Percentiles rank a stretch among this genome's conserved stretches.
These are phyloP conservation scores for Pangasius macronema DNA, from an alignment of 2,797 vertebrate genomes.

Conservation along the genomic window DNA sequence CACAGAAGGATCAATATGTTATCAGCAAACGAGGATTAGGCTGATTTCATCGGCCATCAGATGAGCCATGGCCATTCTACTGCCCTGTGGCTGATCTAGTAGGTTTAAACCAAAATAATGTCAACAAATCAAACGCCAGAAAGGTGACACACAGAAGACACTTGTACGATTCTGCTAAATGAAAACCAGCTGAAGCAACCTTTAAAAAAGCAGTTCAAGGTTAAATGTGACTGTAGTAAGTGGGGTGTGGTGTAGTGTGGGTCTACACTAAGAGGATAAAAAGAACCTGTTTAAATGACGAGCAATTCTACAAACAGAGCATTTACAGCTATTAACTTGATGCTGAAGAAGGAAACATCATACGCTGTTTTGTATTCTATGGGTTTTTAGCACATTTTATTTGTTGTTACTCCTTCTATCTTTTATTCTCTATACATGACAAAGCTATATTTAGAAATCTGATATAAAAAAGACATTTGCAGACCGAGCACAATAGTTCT, in stretches of 20 bases:
- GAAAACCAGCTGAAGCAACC: background rate
- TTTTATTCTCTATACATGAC: background rate
- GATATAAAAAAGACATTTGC: background rate
- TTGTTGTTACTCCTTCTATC: background rate
- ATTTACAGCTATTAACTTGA: background rate
- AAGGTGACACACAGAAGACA: background rate
- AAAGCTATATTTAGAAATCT: background rate
- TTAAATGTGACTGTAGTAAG: background rate
- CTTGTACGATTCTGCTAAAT: background rate
- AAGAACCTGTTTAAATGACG: background rate
- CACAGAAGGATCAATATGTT: conserved; percentile 43
- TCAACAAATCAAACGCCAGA: background rate
- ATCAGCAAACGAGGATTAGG: conserved; percentile 25
- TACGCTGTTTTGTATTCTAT: background rate
- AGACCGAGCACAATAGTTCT: background rate
- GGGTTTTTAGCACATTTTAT: background rate
- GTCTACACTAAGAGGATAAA: background rate
- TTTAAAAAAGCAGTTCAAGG: background rate
- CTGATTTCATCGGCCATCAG: background rate
- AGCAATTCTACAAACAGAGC: background rate
- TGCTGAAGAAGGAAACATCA: background rate
- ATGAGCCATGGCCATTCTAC: background rate
- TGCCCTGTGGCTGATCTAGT: background rate
- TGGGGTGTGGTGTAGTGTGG: background rate
- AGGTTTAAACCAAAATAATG: background rate